phyloP scores from a whole-genome alignment of 1,140 invertebrate species.

The Drosophila bifasciata region DNA sequence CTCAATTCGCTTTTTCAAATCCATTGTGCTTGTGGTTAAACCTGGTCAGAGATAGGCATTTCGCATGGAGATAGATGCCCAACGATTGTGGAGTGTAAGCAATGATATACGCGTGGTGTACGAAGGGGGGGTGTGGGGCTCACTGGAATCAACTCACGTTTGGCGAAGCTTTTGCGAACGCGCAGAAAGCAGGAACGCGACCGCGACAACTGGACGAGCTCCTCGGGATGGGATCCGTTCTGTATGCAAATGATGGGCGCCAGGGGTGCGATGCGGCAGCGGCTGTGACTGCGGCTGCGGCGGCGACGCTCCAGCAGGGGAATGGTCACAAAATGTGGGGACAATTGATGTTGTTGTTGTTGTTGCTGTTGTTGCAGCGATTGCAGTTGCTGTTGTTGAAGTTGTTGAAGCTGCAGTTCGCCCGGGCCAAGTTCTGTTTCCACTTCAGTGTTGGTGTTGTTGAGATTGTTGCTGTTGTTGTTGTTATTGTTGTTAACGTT shows the following conservation, averaged over 20 bases:
- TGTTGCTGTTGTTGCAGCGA: conserved; percentile 6
- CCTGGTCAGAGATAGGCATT: too few relatives aligned
- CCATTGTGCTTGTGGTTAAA: too few relatives aligned
- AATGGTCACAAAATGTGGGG: conserved; percentile 57
- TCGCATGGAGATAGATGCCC: too few relatives aligned
- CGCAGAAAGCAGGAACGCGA: conserved; percentile 70
- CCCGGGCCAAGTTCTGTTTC: conserved; percentile 25
- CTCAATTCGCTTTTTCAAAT: too few relatives aligned
- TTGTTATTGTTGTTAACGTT: conserved; percentile 14
- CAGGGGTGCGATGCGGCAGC: conserved; percentile 60
- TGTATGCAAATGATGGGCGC: conserved; percentile 70
- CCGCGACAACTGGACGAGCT: conserved; percentile 56
- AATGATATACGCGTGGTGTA: too few relatives aligned
- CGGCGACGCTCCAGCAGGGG: conserved; percentile 65
- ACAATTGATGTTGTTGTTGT: conserved; percentile 17
- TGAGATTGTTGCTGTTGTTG: conserved; percentile 25
- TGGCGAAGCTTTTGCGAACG: conserved; percentile 58
- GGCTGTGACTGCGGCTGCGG: conserved; percentile 70
- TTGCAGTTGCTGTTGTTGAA: neutral
- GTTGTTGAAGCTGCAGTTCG: conserved; percentile 14
- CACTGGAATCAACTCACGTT: conserved; percentile 51
- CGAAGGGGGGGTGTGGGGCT: too few relatives aligned
- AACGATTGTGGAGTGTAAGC: too few relatives aligned
- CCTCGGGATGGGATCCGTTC: conserved; percentile 55
- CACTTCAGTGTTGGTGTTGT: conserved; percentile 21